Percentiles rank a stretch among this genome's conserved stretches.
Evolutionary conservation across 1,140 invertebrate species (phyloP).

Genomic region (Apis laboriosa): DNA sequence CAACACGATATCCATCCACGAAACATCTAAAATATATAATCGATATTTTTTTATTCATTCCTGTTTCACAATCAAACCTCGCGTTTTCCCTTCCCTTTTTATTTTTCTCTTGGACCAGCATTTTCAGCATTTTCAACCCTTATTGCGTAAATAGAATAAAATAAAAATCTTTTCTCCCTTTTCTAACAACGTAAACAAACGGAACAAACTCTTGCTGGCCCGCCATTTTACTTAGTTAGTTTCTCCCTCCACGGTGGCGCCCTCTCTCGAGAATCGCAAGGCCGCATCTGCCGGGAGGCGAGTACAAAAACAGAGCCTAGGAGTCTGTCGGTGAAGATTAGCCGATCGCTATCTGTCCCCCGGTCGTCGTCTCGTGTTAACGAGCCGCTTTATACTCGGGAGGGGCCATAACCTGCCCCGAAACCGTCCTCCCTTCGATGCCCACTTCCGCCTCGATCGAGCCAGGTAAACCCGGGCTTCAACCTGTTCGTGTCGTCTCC

Average conservation of each 20-base stretch:
- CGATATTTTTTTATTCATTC: too few relatives aligned
- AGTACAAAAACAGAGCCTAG: conserved; percentile 59
- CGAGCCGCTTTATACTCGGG: conserved; percentile 63
- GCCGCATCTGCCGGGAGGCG: conserved; percentile 45
- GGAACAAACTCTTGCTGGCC: conserved; percentile 32
- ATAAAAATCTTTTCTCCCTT: too few relatives aligned
- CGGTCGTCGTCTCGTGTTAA: conserved; percentile 70
- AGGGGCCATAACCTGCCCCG: conserved; percentile 48
- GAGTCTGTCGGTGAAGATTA: conserved; percentile 62
- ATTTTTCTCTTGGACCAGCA: too few relatives aligned
- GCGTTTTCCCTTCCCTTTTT: too few relatives aligned
- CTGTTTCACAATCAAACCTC: too few relatives aligned
- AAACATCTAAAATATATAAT: too few relatives aligned
- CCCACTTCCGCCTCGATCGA: conserved; percentile 52
- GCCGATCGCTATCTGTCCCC: conserved; percentile 67
- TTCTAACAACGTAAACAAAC: not conserved
- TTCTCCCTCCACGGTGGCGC: not conserved
- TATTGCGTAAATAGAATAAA: too few relatives aligned
- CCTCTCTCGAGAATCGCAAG: conserved; percentile 6
- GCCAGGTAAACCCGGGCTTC: not conserved
- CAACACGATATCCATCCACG: too few relatives aligned
- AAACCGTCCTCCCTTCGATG: conserved; percentile 52
- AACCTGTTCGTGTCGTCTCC: too few relatives aligned
- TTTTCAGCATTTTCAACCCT: too few relatives aligned
- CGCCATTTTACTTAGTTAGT: not conserved